Conservation (phyloP, 2,113 vertebrate genomes). For the Corythornis cristatus region DNA sequence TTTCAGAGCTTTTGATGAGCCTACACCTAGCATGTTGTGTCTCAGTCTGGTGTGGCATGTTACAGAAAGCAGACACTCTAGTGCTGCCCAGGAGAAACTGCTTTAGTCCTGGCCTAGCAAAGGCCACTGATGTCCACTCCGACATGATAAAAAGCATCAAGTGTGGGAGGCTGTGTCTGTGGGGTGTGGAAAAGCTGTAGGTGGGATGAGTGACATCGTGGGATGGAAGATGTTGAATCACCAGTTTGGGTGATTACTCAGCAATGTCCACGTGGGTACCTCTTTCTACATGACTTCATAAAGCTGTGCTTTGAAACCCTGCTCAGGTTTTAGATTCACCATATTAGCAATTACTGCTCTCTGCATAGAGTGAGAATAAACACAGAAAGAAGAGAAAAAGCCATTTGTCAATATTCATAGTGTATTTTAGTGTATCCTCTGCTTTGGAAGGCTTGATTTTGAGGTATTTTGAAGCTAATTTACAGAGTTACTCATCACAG, state of each 20-base stretch:
- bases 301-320: neutral
- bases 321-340: neutral
- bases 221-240: neutral
- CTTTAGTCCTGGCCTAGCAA: neutral
- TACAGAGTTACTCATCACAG: neutral
- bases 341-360: neutral
- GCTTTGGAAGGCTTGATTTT: neutral
- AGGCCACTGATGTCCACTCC: neutral
- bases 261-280: neutral
- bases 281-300: neutral
- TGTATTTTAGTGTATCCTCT: neutral
- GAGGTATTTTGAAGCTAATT: neutral
- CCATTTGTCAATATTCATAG: neutral
- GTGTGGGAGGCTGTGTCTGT: neutral
- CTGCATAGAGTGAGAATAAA: neutral
- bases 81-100: neutral
- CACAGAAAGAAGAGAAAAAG: neutral
- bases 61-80: neutral
- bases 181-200: neutral
- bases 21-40: neutral
- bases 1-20: neutral
- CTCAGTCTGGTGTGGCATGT: neutral
- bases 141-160: neutral
- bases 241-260: neutral
- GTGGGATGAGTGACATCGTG: neutral